These are phyloP conservation scores for Aphidius colemani DNA, from an alignment of 2,888 invertebrate genomes.

Conservation along the genomic window DNA sequence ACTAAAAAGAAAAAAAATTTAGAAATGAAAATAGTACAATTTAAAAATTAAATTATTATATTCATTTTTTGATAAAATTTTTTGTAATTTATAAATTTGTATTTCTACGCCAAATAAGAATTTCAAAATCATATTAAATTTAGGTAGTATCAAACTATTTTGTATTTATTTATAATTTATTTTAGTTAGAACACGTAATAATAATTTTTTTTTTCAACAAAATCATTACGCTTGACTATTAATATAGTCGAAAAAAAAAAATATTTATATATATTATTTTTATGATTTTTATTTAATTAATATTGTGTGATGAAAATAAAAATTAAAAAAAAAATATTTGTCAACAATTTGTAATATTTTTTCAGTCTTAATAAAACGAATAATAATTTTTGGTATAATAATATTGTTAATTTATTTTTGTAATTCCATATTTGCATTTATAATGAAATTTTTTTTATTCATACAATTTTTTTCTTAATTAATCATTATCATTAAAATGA, in stretches of 20 bases:
- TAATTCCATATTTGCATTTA: slow-evolving; percentile 8
- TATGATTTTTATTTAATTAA: slow-evolving; percentile 48
- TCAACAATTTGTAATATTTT: neutral
- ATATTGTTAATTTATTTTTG: slow-evolving; percentile 9
- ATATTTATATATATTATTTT: slow-evolving; percentile 19
- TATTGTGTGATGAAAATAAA: slow-evolving; percentile 50
- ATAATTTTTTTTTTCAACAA: slow-evolving; percentile 35
- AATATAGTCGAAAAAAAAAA: neutral
- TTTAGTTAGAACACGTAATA: slow-evolving; percentile 45
- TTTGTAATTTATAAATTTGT: slow-evolving; percentile 6
- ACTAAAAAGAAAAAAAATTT: slow-evolving; percentile 40
- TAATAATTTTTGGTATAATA: slow-evolving; percentile 3
- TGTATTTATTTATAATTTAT: slow-evolving; percentile 61
- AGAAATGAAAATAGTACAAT: slow-evolving; percentile 40
- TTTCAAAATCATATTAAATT: slow-evolving; percentile 51
- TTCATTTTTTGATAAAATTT: too few relatives aligned
- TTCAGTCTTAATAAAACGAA: neutral
- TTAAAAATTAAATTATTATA: too few relatives aligned
- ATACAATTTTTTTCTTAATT: neutral
- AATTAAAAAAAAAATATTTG: slow-evolving; percentile 18
- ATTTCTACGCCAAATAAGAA: slow-evolving; percentile 44
- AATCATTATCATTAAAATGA: neutral
- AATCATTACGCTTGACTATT: slow-evolving; percentile 27
- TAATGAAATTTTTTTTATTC: neutral
- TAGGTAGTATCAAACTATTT: slow-evolving; percentile 58